Percentiles rank a stretch among this genome's conserved stretches.
These are phyloP conservation scores for Ctenopoma kingsleyae DNA, from an alignment of 2,797 vertebrate species.

Conservation along the genomic window DNA sequence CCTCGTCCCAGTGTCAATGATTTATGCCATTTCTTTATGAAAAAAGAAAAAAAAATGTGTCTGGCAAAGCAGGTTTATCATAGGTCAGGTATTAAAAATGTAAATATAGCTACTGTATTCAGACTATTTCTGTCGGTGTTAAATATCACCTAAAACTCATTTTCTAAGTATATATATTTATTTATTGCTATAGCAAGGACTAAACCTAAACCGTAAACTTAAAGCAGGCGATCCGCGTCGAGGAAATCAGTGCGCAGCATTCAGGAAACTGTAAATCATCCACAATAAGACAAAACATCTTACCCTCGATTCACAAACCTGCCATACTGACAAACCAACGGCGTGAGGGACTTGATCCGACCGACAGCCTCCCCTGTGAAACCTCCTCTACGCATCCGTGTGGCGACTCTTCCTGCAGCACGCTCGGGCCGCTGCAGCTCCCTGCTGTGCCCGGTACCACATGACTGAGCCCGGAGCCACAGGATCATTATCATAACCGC, in stretches of 20 bases:
- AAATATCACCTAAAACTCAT: neutral
- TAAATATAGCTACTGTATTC: neutral
- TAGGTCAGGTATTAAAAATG: neutral
- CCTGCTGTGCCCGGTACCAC: slow-evolving; percentile 9
- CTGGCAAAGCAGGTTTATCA: no score
- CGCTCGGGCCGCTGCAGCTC: slow-evolving; percentile 4
- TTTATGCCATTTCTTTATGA: no score
- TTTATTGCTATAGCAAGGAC: neutral
- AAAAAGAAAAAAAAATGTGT: no score
- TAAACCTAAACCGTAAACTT: neutral
- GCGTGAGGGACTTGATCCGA: slow-evolving; percentile 2
- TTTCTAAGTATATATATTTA: neutral
- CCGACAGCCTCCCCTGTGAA: slow-evolving; percentile 8
- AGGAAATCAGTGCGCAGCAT: neutral
- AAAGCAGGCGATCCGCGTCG: neutral
- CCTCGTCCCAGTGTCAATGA: no score
- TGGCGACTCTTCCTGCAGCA: slow-evolving; percentile 15
- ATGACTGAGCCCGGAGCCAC: slow-evolving; percentile 29
- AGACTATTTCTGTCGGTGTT: neutral
- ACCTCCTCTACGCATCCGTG: slow-evolving; percentile 31
- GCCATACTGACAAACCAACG: slow-evolving; percentile 49
- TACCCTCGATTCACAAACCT: slow-evolving; percentile 57
- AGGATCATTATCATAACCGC: slow-evolving; percentile 6
- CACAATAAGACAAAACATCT: slow-evolving; percentile 13
- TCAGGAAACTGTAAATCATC: neutral